A percentile compares a stretch with the other conserved stretches of the same genome.
Evolutionary conservation across 2,888 invertebrate genomes (phyloP).

Genomic region (Phyto melanocephala): DNA sequence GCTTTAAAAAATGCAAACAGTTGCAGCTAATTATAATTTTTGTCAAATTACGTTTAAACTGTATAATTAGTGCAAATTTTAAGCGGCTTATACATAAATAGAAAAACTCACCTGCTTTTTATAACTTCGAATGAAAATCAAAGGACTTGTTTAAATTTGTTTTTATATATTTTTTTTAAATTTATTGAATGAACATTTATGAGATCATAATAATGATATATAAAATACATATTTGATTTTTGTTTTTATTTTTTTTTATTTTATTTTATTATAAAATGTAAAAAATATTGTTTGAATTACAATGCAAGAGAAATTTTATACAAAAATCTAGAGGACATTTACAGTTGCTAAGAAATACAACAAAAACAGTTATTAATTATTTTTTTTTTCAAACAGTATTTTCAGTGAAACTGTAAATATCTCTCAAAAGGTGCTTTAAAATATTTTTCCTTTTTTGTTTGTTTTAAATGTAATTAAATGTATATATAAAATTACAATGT

Average conservation of each 20-base stretch:
- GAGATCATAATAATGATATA: constrained; percentile 75
- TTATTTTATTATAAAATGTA: constrained; percentile 14
- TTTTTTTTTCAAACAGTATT: not conserved
- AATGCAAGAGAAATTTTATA: constrained; percentile 22
- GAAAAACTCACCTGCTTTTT: constrained; percentile 10
- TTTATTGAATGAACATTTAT: constrained; percentile 77
- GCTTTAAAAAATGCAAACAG: constrained; percentile 13
- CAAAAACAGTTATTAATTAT: not conserved
- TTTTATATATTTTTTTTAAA: constrained; percentile 66
- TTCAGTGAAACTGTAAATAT: constrained; percentile 25
- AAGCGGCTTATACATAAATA: constrained; percentile 36
- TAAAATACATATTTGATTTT: constrained; percentile 55
- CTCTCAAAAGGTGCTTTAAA: no score
- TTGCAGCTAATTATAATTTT: constrained; percentile 24
- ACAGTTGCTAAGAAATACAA: constrained; percentile 5
- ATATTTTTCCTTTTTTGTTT: constrained; percentile 3
- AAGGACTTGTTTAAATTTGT: not conserved
- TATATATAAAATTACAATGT: constrained; percentile 33
- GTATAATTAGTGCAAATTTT: constrained; percentile 41
- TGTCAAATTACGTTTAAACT: constrained; percentile 2
- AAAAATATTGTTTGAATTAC: constrained; percentile 16
- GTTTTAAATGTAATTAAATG: constrained; percentile 7
- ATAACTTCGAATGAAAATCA: not conserved
- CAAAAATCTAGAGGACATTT: not conserved
- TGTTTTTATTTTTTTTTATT: constrained; percentile 8